Conservation (phyloP, 2,797 vertebrate genomes). For the Girardinus metallicus region DNA sequence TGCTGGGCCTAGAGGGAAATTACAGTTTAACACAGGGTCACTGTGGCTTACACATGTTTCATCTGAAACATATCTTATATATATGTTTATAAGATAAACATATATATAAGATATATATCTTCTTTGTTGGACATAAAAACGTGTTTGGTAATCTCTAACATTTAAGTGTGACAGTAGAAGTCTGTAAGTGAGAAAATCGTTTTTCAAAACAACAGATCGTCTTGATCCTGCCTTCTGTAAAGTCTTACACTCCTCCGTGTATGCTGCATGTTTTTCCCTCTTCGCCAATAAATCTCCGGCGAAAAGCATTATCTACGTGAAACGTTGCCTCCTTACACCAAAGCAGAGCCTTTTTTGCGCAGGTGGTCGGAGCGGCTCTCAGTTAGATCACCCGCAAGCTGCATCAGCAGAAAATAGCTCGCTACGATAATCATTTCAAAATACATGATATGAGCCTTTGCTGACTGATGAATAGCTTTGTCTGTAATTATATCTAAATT, state of each 20-base stretch:
- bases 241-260: background rate
- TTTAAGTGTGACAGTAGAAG: background rate
- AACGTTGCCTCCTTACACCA: conserved; percentile 5
- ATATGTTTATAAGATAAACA: no score
- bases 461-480: conserved; percentile 69
- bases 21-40: background rate
- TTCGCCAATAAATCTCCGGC: conserved; percentile 8
- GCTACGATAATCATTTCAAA: conserved; percentile 74
- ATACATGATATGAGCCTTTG: conserved; percentile 57
- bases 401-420: conserved; percentile 67
- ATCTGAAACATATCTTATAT: background rate
- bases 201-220: background rate
- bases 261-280: conserved; percentile 12
- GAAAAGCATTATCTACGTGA: conserved; percentile 13
- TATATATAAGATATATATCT: no score
- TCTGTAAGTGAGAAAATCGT: background rate
- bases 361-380: conserved; percentile 21
- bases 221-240: background rate
- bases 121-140: background rate
- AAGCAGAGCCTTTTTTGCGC: background rate
- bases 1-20: no score
- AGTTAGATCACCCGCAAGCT: conserved; percentile 42
- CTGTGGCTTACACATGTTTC: background rate
- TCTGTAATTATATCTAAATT: conserved; percentile 79
- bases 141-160: background rate